phyloP scores from a whole-genome alignment of 2,797 vertebrate species.

The Eidolon dupreanum region DNA sequence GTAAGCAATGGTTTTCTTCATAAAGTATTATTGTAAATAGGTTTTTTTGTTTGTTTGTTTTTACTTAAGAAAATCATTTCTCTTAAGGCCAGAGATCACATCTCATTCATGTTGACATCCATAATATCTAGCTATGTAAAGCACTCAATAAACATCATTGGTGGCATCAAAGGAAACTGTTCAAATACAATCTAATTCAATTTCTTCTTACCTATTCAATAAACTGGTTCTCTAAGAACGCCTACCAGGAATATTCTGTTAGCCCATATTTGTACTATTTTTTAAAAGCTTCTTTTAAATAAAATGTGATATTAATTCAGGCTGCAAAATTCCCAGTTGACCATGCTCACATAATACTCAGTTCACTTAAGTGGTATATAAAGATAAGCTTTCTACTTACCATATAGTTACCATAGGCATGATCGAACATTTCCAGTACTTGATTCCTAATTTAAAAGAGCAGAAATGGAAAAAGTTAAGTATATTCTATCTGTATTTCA shows the following conservation, averaged over 20 bases:
- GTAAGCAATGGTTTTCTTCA: constrained; percentile 1
- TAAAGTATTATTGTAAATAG: not conserved
- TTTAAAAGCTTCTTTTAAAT: constrained; percentile 6
- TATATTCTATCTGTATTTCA: not conserved
- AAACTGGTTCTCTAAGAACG: not conserved
- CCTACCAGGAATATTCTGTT: not conserved
- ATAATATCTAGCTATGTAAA: not conserved
- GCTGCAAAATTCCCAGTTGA: not conserved
- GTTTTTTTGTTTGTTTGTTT: not conserved
- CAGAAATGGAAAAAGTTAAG: constrained; percentile 58
- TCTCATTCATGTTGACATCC: not conserved
- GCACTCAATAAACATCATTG: not conserved
- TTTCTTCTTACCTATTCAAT: constrained; percentile 14
- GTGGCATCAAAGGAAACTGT: not conserved
- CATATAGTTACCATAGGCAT: constrained; percentile 99
- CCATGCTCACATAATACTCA: not conserved
- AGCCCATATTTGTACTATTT: not conserved
- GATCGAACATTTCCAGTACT: constrained; percentile 99
- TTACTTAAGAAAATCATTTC: constrained; percentile 8
- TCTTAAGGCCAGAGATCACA: not conserved
- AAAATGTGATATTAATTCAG: constrained; percentile 17
- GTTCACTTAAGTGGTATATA: not conserved
- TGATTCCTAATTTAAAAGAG: constrained; percentile 90
- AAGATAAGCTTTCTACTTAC: constrained; percentile 86
- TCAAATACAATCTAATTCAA: constrained; percentile 22